Evolutionary conservation across 2,113 vertebrate species (phyloP).

Genomic region (Smithornis capensis): DNA sequence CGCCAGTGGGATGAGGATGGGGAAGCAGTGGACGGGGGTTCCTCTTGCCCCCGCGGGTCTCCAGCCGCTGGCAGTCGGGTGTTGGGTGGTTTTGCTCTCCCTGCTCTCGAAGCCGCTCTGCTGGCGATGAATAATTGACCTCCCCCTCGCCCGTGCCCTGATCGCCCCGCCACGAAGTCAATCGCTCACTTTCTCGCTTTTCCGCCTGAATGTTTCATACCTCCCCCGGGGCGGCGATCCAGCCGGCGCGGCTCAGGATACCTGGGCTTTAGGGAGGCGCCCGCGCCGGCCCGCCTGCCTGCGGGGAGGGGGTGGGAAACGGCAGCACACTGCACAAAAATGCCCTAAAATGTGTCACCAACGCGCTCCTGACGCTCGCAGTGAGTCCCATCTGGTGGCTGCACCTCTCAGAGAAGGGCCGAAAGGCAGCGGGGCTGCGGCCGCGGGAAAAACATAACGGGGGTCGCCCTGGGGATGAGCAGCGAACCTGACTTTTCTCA

Average conservation of each 20-base stretch:
- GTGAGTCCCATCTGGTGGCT: accelerated
- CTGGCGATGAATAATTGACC: neutral
- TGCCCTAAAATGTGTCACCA: neutral
- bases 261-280: neutral
- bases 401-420: accelerated
- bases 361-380: accelerated
- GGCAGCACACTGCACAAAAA: neutral
- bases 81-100: neutral
- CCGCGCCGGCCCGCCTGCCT: neutral
- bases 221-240: accelerated
- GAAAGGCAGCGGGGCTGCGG: neutral
- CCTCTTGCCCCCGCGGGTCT: accelerated
- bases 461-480: accelerated
- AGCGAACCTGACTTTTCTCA: accelerated
- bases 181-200: neutral
- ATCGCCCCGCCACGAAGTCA: accelerated
- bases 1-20: accelerated
- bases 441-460: accelerated
- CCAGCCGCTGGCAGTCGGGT: neutral
- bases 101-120: accelerated
- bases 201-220: neutral
- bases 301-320: neutral
- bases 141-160: accelerated
- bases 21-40: accelerated
- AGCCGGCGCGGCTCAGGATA: accelerated